Conservation (phyloP, 2,113 vertebrate genomes). For the Dicerorhinus sumatrensis region DNA sequence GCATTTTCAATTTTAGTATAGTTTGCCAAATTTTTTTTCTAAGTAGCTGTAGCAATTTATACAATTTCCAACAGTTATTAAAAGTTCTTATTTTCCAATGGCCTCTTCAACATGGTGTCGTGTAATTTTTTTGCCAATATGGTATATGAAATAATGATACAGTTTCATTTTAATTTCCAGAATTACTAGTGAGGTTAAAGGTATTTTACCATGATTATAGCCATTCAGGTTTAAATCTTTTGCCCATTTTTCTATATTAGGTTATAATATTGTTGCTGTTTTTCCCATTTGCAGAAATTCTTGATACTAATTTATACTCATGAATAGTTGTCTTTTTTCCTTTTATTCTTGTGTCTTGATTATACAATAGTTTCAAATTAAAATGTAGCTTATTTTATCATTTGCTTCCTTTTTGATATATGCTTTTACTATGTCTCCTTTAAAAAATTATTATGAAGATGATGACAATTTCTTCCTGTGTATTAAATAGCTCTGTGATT, state of each 20-base stretch:
- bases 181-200: not conserved
- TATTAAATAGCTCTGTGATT: not conserved
- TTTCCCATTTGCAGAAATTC: not conserved
- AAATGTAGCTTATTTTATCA: not conserved
- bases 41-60: not conserved
- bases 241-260: not conserved
- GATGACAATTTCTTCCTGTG: not conserved
- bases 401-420: not conserved
- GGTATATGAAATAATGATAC: not conserved
- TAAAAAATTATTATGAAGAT: not conserved
- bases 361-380: not conserved
- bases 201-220: not conserved
- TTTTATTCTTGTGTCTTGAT: not conserved
- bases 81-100: conserved; percentile 23
- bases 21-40: not conserved
- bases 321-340: not conserved
- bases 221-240: not conserved
- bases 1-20: not conserved
- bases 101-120: not conserved
- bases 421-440: not conserved
- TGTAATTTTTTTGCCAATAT: not conserved
- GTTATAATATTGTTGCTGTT: not conserved
- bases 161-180: conserved; percentile 1
- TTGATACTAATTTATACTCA: not conserved
- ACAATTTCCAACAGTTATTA: not conserved